Base-by-base conservation (phyloP, 2,888 invertebrate genomes). In the Cabera pusaria region DNA sequence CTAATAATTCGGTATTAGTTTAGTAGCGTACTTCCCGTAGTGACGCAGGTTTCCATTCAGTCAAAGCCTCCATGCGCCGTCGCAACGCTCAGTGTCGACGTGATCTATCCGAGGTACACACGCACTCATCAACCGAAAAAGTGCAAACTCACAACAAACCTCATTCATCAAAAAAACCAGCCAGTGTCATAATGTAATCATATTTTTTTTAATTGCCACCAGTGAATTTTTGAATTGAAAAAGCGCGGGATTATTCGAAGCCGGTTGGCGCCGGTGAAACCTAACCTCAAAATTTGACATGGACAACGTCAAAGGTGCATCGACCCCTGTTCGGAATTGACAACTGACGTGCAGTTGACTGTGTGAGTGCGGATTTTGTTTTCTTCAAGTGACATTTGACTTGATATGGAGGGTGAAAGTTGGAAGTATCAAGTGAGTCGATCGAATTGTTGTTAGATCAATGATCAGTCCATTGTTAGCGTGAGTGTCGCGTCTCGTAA, bases 21-120 rank as follows among this genome's bases (percentile, higher is more conserved):
- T 68, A 67, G 69, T 67, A 65, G 72, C 83, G 87, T 81, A 86
- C 81, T 87, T 87, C 82, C 88, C 88, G 77, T 65, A 63, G 64
- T 88, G 87, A 88, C 88, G 88, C 74, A 73, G 71, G 56, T 74
- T 56, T 71, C 64, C 82, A 84, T 85, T 84, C 73, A 87, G 74
- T 62, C 75, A 70, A 73, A 79, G 80, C 59, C 73, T 67, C 62
- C 57, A 67, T 67, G 72, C 74, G 82, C 76, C 56, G 52, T 58
- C 79, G 71, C 72, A 33, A 60, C 51, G 76, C 81, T 87, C 88
- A 88, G 88, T 88, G 80, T 67, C 72, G 52, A 71, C 69, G 85
- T 87, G 85, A 80, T 80, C 87, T 85, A 88, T 82, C 71, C 72
- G 78, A 68, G 57, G 83, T 72, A 73, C 77, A 87, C 84, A 88